Evolutionary conservation across 1,140 invertebrate genomes (phyloP).

Genomic region (Zaprionus camerounensis): DNA sequence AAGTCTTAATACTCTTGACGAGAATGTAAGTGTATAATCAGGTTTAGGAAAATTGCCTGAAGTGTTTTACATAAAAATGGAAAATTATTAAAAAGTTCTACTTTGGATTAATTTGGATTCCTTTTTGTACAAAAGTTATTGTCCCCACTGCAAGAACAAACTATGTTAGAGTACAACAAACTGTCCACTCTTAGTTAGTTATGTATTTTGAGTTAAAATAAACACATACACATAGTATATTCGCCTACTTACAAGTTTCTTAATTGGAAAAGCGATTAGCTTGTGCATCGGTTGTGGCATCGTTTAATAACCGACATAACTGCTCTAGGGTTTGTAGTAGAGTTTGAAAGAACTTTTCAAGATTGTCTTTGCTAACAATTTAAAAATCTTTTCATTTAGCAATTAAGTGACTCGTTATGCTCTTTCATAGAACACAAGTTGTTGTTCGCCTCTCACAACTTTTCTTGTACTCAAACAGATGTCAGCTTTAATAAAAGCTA

Average conservation of each 20-base stretch:
- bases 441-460: too few species aligned
- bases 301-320: neutral
- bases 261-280: neutral
- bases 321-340: too few species aligned
- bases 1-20: neutral
- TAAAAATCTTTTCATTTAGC: neutral
- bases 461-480: too few species aligned
- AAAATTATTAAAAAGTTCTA: too few species aligned
- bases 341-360: neutral
- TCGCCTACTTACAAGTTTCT: neutral
- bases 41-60: neutral
- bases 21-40: neutral
- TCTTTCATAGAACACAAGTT: too few species aligned
- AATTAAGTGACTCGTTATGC: too few species aligned
- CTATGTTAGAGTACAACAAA: slow-evolving; percentile 1
- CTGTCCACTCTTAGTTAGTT: neutral
- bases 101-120: neutral
- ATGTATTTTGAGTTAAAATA: slow-evolving; percentile 2
- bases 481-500: too few species aligned
- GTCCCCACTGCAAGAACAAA: neutral
- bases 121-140: neutral
- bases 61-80: neutral
- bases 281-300: neutral
- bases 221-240: neutral
- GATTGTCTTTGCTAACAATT: neutral